phyloP scores from a whole-genome alignment of 2,113 vertebrate genomes.

The Strigops habroptila region DNA sequence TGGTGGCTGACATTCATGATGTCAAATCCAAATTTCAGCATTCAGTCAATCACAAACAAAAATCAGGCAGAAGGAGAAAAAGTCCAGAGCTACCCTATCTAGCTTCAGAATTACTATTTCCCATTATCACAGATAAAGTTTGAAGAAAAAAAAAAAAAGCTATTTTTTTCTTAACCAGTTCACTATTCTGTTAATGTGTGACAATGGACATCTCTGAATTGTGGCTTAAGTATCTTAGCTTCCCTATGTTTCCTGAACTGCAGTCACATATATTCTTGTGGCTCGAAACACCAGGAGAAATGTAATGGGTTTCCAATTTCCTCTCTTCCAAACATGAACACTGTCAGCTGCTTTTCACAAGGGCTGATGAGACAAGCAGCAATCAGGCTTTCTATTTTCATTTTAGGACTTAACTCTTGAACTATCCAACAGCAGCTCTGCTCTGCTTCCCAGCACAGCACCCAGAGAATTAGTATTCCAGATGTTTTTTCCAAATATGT shows the following conservation, averaged over 20 bases:
- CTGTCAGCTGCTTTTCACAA: constrained; percentile 54
- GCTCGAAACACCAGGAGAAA: neutral
- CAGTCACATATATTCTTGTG: neutral
- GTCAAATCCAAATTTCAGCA: neutral
- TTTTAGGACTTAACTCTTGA: constrained; percentile 37
- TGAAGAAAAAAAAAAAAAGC: neutral
- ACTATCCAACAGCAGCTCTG: neutral
- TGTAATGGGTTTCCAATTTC: constrained; percentile 48
- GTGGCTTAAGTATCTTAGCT: neutral
- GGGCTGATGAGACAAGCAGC: constrained; percentile 53
- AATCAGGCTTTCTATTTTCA: constrained; percentile 62
- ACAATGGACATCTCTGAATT: neutral
- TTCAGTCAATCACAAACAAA: neutral
- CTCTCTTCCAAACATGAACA: constrained; percentile 29
- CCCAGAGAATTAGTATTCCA: neutral
- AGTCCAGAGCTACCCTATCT: neutral
- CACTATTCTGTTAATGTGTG: neutral
- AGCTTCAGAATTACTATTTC: neutral
- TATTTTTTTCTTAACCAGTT: neutral
- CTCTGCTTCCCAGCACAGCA: neutral
- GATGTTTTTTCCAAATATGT: neutral
- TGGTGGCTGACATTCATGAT: neutral
- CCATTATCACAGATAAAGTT: neutral
- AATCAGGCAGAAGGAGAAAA: neutral
- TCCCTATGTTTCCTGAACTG: neutral